phyloP scores from a whole-genome alignment of 1,140 invertebrate genomes.

The Nixonia krombeini region DNA sequence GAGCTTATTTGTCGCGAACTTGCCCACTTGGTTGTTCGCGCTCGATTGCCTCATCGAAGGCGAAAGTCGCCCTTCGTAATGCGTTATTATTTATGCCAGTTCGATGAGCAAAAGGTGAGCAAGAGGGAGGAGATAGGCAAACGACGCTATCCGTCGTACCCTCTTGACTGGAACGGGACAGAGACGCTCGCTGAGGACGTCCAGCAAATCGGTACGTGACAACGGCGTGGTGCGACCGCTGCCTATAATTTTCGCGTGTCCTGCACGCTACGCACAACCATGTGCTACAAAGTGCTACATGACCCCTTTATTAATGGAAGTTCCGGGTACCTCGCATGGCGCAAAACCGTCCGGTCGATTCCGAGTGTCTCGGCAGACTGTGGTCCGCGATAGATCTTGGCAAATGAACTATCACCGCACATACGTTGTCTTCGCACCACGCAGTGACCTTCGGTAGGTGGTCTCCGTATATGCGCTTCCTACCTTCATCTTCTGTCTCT shows the following conservation, averaged over 20 bases:
- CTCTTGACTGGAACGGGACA: conserved; percentile 17
- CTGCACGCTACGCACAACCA: conserved; percentile 20
- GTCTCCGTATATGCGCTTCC: conserved; percentile 12
- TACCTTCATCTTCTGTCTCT: conserved; percentile 29
- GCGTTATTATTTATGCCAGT: too few species aligned
- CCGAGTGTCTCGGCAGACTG: conserved; percentile 36
- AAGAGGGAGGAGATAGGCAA: too few species aligned
- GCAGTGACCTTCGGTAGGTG: conserved; percentile 44
- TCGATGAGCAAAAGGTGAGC: too few species aligned
- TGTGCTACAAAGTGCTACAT: conserved; percentile 18
- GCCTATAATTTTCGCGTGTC: conserved; percentile 35
- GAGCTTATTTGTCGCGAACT: too few species aligned
- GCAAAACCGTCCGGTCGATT: conserved; percentile 17
- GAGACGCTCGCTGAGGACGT: conserved; percentile 9
- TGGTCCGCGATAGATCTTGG: conserved; percentile 44
- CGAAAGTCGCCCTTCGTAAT: too few species aligned
- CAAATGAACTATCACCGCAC: conserved; percentile 34
- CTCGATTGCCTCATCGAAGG: too few species aligned
- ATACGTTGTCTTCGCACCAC: conserved; percentile 20
- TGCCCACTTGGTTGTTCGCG: too few species aligned
- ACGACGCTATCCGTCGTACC: conserved; percentile 22
- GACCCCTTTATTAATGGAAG: conserved; percentile 51
- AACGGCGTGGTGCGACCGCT: conserved; percentile 31
- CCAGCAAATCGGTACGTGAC: conserved; percentile 27
- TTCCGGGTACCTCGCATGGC: conserved; percentile 30